phyloP scores from a whole-genome alignment of 1,140 invertebrate genomes.

The Mizuhopecten yessoensis region DNA sequence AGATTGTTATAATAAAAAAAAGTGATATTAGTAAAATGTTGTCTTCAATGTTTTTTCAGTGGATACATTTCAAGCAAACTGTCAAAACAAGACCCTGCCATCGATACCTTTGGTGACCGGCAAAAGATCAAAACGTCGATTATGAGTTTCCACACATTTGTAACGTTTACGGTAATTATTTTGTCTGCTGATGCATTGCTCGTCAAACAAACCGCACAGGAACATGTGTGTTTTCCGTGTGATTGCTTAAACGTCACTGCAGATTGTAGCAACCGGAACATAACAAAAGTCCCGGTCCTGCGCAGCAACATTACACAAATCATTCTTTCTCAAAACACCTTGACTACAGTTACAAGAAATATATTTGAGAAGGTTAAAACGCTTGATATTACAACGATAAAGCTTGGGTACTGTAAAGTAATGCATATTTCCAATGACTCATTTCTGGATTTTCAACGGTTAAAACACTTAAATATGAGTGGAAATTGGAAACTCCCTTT shows the following conservation, averaged over 20 bases:
- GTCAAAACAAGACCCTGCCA: no score
- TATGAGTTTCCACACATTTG: neutral
- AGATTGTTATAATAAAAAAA: no score
- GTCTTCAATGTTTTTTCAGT: no score
- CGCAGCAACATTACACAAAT: neutral
- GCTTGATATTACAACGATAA: neutral
- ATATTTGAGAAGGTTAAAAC: neutral
- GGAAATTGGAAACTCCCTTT: neutral
- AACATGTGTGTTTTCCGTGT: neutral
- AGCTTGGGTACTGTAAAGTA: neutral
- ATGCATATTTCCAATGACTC: neutral
- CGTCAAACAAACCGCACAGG: neutral
- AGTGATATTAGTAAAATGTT: no score
- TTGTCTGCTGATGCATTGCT: neutral
- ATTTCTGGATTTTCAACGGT: neutral
- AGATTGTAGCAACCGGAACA: neutral
- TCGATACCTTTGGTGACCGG: no score
- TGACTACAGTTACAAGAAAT: neutral
- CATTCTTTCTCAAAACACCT: neutral
- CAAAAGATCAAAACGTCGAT: no score
- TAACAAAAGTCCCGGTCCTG: neutral
- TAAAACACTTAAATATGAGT: neutral
- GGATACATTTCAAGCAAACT: no score
- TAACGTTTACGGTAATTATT: neutral
- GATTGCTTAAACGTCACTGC: neutral